Base-by-base conservation (phyloP, 2,888 invertebrate genomes). In the Monochamus alternatus region DNA sequence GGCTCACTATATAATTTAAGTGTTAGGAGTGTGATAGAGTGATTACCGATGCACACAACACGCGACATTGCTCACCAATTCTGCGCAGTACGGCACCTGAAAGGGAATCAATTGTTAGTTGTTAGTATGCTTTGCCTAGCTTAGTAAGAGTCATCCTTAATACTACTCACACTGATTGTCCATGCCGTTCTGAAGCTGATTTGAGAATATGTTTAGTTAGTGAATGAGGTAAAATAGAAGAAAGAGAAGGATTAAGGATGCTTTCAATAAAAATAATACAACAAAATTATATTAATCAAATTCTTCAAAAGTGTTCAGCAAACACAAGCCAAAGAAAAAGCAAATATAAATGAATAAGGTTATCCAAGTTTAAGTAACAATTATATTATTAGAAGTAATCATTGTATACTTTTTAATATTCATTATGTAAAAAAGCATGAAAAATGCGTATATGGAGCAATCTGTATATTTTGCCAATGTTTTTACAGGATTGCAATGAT, bases 21-120 rank as follows among this genome's bases (percentile, higher is more conserved):
- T 87, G 88, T 88, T 88, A 94, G 93, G 93, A 77, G 80, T 80
- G 94, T 94, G 94, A 93, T 92, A 81, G 81, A 78, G 94, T 94
- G 94, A 94, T 91, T 95, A 95, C 95, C 95, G 95, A 95, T 95
- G 95, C 95, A 95, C 95, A 95, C 95, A 95, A 95, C 95, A 95
- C 95, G 95, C 95, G 94, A 94, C 94, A 95, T 95, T 95, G 95
- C 95, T 95, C 95, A 95, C 95, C 95, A 95, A 94, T 94, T 95
- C 95, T 93, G 95, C 95, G 93, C 95, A 95, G 94, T 94, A 95
- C 93, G 95, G 95, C 93, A 95, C 95, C 95, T 95, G 95, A 91
- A 90, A 90, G 89, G 90, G 89, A 90, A 90, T 88, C 87, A 85
- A 89, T 88, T 89, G 90, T 90, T 90, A 90, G 88, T 88, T 89